Conservation (phyloP, 2,113 vertebrate species). For the Brachypteracias leptosomus region DNA sequence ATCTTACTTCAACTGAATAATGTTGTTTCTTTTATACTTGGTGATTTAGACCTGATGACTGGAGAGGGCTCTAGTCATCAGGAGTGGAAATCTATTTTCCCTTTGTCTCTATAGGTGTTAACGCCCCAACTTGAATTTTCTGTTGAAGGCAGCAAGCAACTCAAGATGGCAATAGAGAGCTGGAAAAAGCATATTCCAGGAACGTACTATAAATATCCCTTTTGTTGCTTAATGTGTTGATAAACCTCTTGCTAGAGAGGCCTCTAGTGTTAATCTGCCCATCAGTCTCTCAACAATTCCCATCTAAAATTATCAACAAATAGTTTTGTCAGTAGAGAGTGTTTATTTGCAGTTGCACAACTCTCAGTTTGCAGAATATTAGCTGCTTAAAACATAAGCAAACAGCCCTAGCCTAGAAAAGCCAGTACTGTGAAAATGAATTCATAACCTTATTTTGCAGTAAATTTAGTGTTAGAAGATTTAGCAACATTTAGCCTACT, state of each 20-base stretch:
- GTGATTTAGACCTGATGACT: background rate
- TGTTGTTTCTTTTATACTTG: background rate
- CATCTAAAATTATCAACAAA: constrained; percentile 59
- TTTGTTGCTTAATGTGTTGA: constrained; percentile 51
- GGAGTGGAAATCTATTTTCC: background rate
- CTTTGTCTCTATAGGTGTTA: background rate
- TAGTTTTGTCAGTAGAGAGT: constrained; percentile 31
- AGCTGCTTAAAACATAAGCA: constrained; percentile 7
- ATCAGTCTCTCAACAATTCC: constrained; percentile 48
- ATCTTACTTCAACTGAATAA: background rate
- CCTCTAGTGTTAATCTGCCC: constrained; percentile 43
- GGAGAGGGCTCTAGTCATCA: background rate
- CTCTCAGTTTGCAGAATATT: constrained; percentile 1
- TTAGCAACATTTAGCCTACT: background rate
- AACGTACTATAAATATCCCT: constrained; percentile 38
- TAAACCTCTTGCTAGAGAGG: constrained; percentile 30
- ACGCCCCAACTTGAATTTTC: background rate
- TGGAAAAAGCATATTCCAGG: background rate
- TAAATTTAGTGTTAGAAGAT: background rate
- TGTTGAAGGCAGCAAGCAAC: background rate
- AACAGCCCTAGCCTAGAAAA: background rate
- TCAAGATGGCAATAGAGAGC: constrained; percentile 71
- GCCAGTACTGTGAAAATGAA: background rate
- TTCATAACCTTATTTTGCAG: background rate
- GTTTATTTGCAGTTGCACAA: constrained; percentile 25